These are phyloP conservation scores for Pycnonotus jocosus DNA, from an alignment of 2,113 vertebrate species.

Conservation along the genomic window DNA sequence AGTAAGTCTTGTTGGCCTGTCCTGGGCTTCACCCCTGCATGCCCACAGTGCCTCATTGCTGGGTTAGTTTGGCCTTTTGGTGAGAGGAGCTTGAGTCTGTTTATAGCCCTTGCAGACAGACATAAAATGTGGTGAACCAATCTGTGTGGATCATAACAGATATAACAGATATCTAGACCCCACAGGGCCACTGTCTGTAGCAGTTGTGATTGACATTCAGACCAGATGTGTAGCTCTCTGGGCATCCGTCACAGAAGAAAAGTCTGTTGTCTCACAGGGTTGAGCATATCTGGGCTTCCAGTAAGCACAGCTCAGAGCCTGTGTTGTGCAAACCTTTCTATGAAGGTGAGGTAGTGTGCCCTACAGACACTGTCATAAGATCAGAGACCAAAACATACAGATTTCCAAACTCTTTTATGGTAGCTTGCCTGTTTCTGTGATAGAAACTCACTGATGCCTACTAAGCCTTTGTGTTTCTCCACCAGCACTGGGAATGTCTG, in stretches of 20 bases:
- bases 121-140: background rate
- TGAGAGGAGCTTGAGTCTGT: background rate
- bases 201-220: background rate
- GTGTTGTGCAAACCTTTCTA: background rate
- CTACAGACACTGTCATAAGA: background rate
- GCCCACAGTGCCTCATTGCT: background rate
- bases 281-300: background rate
- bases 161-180: too few relatives aligned
- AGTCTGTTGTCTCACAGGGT: background rate
- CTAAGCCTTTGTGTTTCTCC: background rate
- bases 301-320: background rate
- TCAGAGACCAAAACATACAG: accelerated
- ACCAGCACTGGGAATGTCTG: background rate
- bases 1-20: background rate
- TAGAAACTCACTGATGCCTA: background rate
- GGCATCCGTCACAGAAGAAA: background rate
- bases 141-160: background rate
- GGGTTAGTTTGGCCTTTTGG: background rate
- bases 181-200: background rate
- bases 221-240: background rate
- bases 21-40: background rate
- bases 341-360: background rate
- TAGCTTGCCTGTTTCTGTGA: background rate
- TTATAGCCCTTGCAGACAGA: background rate
- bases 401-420: background rate